Evolutionary conservation across 2,888 invertebrate species (phyloP), one percentile per base, ranked within the genome.

Genomic region (Lepidocyrtoides sp.): DNA sequence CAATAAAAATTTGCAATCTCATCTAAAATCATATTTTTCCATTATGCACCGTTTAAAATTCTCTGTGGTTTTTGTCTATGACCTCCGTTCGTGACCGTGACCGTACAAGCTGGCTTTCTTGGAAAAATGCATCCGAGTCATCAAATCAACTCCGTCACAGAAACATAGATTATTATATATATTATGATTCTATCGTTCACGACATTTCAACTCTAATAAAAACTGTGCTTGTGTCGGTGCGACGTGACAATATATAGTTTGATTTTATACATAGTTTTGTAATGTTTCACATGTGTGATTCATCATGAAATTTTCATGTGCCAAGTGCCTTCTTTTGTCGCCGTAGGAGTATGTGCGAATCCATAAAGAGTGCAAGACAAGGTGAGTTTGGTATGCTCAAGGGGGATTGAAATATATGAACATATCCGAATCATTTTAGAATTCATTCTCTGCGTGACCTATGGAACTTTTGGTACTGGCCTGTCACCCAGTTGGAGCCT

Each of bases 41-140:
- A n/a, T n/a, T 36, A 36, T 54, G 54, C 4, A n/a, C 4, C n/a
- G 14, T 36, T 36, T 36, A 7, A 36, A 36, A 36, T 36, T 23
- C n/a, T 57, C 20, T 57, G 57, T 57, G 69, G 14, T n/a, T 48
- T 48, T 48, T 14, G 44, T 48, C 44, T 1, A 48, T 54, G 51
- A 0, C 54, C 32, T 17, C 10, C n/a, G 77, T 79, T 36, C 87
- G 87, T 87, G 87, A 87, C 87, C 60, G 17, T 79, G 87, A 79
- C 32, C 63, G 32, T 8, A 36, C 2, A 54, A 51, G 75, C 57
- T 32, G 85, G 85, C 72, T 85, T 85, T 85, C 75, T 2, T 26
- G 29, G 41, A 75, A 69, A 69, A 83, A 48, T 66, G 36, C 69
- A 54, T 41, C 63, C n/a, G 75, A 75, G 17, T 26, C 51, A 51